Evolutionary conservation across 1,140 invertebrate species (phyloP).

Genomic region (Platorchestia sp.): DNA sequence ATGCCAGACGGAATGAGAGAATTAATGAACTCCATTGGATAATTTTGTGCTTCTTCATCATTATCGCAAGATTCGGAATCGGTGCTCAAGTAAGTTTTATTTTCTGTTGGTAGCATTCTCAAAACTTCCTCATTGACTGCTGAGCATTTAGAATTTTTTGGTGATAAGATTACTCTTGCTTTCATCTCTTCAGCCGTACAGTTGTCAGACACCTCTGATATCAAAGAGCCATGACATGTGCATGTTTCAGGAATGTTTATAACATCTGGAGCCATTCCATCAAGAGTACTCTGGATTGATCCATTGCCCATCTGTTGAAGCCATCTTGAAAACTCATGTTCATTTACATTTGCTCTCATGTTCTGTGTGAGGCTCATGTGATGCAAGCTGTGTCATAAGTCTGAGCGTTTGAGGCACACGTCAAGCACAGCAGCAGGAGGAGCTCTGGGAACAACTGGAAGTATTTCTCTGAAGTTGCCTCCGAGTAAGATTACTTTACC

Average conservation of each 20-base stretch:
- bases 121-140: slow-evolving; percentile 47
- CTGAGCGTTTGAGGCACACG: not conserved
- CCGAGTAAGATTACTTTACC: slow-evolving; percentile 5
- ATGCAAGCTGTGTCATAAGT: not conserved
- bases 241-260: slow-evolving; percentile 29
- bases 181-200: slow-evolving; percentile 43
- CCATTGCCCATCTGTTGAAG: slow-evolving; percentile 33
- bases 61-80: not conserved
- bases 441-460: slow-evolving; percentile 4
- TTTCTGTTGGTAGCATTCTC: slow-evolving; percentile 9
- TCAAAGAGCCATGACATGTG: slow-evolving; percentile 3
- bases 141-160: slow-evolving; percentile 33
- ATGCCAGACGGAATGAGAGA: slow-evolving; percentile 61
- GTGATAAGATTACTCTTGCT: slow-evolving; percentile 48
- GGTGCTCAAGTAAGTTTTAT: slow-evolving; percentile 7
- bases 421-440: not conserved
- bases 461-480: not conserved
- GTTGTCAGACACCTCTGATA: slow-evolving; percentile 35
- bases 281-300: slow-evolving; percentile 3
- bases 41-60: slow-evolving; percentile 58
- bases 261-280: slow-evolving; percentile 36
- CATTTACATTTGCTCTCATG: slow-evolving; percentile 45
- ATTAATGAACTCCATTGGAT: slow-evolving; percentile 57
- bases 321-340: slow-evolving; percentile 47
- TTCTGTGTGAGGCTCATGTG: slow-evolving; percentile 25